phyloP scores from a whole-genome alignment of 2,797 vertebrate species.

The Pseudocheirus occidentalis region DNA sequence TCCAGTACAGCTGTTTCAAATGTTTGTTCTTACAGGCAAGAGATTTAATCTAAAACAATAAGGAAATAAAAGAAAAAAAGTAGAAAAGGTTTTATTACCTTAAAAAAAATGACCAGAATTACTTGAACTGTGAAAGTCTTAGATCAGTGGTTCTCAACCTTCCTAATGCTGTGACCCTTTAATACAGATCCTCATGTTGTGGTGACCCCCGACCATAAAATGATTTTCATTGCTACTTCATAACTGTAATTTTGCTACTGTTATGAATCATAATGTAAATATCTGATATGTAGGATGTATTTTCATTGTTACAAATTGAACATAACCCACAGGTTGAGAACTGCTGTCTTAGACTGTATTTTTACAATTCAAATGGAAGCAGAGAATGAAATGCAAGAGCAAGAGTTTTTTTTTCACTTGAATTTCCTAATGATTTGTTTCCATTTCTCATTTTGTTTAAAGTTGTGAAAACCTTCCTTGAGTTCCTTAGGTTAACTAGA shows the following conservation, averaged over 20 bases:
- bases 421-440: neutral
- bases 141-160: no score
- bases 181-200: no score
- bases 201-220: no score
- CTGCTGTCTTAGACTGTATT: neutral
- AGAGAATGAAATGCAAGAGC: neutral
- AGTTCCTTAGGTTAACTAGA: neutral
- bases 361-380: neutral
- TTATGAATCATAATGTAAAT: no score
- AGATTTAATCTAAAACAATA: neutral
- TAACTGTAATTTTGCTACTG: no score
- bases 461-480: neutral
- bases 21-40: neutral
- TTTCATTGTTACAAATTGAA: no score
- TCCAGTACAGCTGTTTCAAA: neutral
- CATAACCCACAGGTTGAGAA: no score
- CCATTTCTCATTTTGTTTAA: neutral
- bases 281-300: no score
- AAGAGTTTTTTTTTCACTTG: neutral
- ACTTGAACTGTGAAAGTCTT: neutral
- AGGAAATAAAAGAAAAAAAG: neutral
- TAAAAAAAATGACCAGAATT: neutral
- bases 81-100: neutral
- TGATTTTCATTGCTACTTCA: no score
- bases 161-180: no score